phyloP scores from a whole-genome alignment of 2,888 invertebrate genomes.

The Nephrotoma appendiculata region DNA sequence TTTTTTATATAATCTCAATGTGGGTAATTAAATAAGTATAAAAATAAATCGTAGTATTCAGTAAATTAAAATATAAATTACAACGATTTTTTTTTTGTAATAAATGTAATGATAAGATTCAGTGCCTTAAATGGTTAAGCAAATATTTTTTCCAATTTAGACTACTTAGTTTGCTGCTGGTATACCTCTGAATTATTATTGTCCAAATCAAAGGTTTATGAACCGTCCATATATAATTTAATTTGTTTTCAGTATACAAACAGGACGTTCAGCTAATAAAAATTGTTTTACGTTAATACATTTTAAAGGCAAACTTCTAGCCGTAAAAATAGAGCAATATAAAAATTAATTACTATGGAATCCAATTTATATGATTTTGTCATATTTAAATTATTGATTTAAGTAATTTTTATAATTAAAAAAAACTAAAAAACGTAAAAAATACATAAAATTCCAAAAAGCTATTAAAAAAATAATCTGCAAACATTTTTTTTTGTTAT shows the following conservation, averaged over 20 bases:
- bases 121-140: background rate
- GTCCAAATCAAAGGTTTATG: background rate
- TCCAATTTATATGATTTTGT: background rate
- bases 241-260: background rate
- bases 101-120: background rate
- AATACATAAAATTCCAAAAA: background rate
- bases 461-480: background rate
- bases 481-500: background rate
- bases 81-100: background rate
- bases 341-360: background rate
- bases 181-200: background rate
- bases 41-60: background rate
- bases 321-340: background rate
- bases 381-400: background rate
- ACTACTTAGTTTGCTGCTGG: background rate
- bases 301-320: background rate
- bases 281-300: background rate
- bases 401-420: background rate
- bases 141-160: background rate
- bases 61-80: background rate
- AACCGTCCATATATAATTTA: background rate
- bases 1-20: background rate
- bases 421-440: background rate
- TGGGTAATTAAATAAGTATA: background rate
- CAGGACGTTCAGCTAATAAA: background rate